Base-by-base conservation (phyloP, 37 sponge, comb jelly and placozoan genomes). In the Chondrosia reniformis region DNA sequence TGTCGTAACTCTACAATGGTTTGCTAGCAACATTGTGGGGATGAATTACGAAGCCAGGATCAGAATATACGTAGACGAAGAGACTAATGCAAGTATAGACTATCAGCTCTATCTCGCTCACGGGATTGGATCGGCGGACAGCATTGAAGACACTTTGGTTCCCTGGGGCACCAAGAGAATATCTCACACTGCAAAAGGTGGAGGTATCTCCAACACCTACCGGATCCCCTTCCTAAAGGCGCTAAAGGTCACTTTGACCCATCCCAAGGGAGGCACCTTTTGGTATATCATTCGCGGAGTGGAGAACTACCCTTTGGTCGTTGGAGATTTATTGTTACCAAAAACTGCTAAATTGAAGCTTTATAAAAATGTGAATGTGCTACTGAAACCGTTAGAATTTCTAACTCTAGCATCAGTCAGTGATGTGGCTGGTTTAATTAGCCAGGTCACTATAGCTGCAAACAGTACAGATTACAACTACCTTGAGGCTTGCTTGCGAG, bases 251-350 rank as follows among this genome's bases (percentile, higher is more conserved):
- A 91, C 92, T 0, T 85, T 81, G 33, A 87, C 82, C 19, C 82
- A 78, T 28, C 85, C 88, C 7, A 61, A 19, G 0, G 67, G 67
- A 0, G 88, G 89, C 0, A 0, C 30, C 0, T 87, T 91, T 72
- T 91, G 85, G 85, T 91, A 87, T 82, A 91, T 91, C 58, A 81
- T 91, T 31, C 78, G 92, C 36, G 92, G 92, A 10, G 89, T 91
- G 19, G 79, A 87, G 63, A 84, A 88, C 72, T 80, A 77, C 33
- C 92, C 92, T 2, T 5, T 88, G 44, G 46, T 84, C 1, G 19
- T 91, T 31, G 92, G 92, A 7, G 85, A 87, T 61, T 59, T 91
- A 3, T 59, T 49, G 19, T 65, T 91, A 15, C 92, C 92, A 6
- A 38, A 30, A 25, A 81, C 31, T 28, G 63, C 92, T 43, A 59